Base-by-base conservation (phyloP, 2,113 vertebrate genomes). In the Channa maculata region DNA sequence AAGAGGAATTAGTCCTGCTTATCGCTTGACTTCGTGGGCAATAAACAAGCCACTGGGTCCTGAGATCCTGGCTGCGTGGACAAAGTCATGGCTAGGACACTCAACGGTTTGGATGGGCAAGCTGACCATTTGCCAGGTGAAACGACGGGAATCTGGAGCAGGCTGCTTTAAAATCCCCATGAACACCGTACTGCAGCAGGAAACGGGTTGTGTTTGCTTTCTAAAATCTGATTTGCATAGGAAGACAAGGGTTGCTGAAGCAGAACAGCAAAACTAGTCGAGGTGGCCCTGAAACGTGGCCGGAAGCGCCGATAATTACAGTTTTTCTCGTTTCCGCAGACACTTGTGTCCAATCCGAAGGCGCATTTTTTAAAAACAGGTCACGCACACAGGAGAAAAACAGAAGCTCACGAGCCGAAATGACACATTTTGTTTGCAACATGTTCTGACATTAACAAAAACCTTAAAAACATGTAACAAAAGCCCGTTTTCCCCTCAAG, bases 21-120 rank as follows among this genome's bases (percentile, higher is more conserved):
- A 59, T 71, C 80, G 69, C 7, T 45, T 83, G 44, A 65, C 54
- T 70, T 2, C 48, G 66, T 62, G 71, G 5, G 46, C 61, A 75
- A 66, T 85, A 81, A 87, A 75, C 80, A 84, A 77, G 49, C 52
- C 12, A 43, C 49, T n/a, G n/a, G 70, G 72, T 82, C 70, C 73
- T 64, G 61, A 83, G 62, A 57, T 63, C 63, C 69, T 60, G 64
- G 59, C 88, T 75, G 88, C 65, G 83, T 15, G 54, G 79, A 77
- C 88, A 92, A 92, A 91, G 90, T 93, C 90, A 88, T 15, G 58
- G 72, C 79, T 69, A 90, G 91, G 89, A 81, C 90, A 81, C 79
- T 49, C 61, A 15, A 49, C 62, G n/a, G 68, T 49, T 48, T 62
- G 78, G 66, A 59, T 3, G 3, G 51, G 36, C 53, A 7, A 38